A percentile compares a stretch with the other conserved stretches of the same genome.
Evolutionary conservation across 2,888 invertebrate species (phyloP).

Genomic region (Ptilodon capucinus): DNA sequence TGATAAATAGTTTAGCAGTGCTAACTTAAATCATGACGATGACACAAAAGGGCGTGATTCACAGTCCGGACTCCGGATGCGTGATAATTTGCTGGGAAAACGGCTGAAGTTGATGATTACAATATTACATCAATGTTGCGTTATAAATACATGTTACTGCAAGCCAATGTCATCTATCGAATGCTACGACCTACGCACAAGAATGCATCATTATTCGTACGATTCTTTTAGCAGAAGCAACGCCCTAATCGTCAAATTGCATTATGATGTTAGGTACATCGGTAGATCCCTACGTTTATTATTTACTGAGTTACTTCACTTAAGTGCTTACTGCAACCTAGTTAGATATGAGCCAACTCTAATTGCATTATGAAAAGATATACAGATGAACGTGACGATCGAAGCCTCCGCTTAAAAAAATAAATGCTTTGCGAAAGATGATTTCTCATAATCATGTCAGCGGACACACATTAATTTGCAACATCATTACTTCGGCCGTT

Average conservation of each 20-base stretch:
- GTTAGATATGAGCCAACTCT: background rate
- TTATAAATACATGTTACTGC: background rate
- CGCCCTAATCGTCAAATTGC: too few relatives aligned
- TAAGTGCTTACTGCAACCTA: background rate
- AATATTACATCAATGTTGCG: background rate
- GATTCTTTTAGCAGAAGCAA: too few relatives aligned
- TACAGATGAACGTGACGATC: background rate
- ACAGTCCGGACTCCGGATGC: constrained; percentile 41
- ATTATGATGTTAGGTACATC: too few relatives aligned
- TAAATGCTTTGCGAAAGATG: constrained; percentile 9
- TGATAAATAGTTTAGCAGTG: constrained; percentile 3
- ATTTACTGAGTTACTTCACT: too few relatives aligned
- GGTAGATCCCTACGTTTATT: too few relatives aligned
- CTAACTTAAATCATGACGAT: constrained; percentile 21
- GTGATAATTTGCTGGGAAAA: constrained; percentile 36
- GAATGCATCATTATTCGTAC: too few relatives aligned
- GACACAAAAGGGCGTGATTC: constrained; percentile 34
- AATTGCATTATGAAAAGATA: background rate
- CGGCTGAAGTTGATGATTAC: constrained; percentile 3
- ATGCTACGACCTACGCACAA: too few relatives aligned
- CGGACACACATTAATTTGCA: constrained; percentile 31
- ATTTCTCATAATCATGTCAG: constrained; percentile 21
- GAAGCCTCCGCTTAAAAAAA: constrained; percentile 8
- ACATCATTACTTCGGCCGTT: constrained; percentile 43
- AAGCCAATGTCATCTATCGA: too few relatives aligned